These are phyloP conservation scores for Teleogryllus occipitalis DNA, from an alignment of 1,140 invertebrate species.

Conservation along the genomic window DNA sequence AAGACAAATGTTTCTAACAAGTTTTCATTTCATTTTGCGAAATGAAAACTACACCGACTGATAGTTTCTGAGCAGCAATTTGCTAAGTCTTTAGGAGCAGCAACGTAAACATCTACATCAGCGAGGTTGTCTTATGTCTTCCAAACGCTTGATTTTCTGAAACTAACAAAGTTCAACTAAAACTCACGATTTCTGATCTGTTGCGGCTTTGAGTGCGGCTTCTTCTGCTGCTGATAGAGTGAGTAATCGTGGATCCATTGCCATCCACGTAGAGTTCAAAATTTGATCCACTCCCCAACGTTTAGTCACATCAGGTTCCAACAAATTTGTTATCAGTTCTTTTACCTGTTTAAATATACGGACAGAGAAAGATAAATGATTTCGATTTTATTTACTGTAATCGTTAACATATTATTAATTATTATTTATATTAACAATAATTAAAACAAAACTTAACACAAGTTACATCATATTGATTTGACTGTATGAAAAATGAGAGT, in stretches of 20 bases:
- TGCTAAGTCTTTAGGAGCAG: neutral
- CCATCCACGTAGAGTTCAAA: constrained; percentile 48
- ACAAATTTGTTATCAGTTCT: constrained; percentile 43
- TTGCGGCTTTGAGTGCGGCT: constrained; percentile 30
- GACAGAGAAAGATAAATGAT: too few species aligned
- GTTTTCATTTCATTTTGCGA: neutral
- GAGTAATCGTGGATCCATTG: constrained; percentile 46
- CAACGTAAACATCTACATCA: neutral
- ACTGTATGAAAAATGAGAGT: neutral
- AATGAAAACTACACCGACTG: neutral
- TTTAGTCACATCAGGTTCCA: constrained; percentile 55
- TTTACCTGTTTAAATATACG: constrained; percentile 38
- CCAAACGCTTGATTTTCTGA: neutral
- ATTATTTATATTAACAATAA: too few species aligned
- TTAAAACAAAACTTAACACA: too few species aligned
- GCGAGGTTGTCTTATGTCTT: neutral
- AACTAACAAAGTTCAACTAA: neutral
- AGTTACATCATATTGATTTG: neutral
- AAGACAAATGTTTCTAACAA: too few species aligned
- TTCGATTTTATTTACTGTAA: too few species aligned
- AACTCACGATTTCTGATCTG: constrained; percentile 22
- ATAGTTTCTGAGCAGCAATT: neutral
- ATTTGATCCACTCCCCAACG: constrained; percentile 48
- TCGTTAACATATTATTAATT: too few species aligned
- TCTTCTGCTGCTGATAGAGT: constrained; percentile 31